A percentile compares a stretch with the other conserved stretches of the same genome.
phyloP scores from a whole-genome alignment of 2,888 invertebrate genomes.

The Eilema griseolum region DNA sequence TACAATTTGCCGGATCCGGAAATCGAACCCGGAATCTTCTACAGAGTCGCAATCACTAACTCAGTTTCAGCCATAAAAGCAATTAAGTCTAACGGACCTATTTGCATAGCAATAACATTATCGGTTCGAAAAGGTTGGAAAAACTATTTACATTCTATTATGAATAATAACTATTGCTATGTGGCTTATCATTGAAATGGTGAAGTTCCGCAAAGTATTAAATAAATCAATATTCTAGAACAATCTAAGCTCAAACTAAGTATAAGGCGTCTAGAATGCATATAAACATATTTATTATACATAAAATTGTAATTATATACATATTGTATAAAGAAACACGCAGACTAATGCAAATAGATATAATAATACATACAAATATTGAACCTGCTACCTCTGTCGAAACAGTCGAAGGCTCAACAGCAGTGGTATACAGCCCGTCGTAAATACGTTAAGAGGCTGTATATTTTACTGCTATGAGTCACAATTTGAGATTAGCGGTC shows the following conservation, averaged over 20 bases:
- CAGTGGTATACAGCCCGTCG: background rate
- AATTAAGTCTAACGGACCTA: background rate
- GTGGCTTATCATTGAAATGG: background rate
- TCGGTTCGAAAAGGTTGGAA: background rate
- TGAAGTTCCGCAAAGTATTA: background rate
- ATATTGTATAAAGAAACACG: background rate
- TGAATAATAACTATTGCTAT: background rate
- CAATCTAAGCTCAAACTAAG: background rate
- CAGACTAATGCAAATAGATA: background rate
- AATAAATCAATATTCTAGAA: background rate
- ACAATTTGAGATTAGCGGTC: conserved; percentile 23
- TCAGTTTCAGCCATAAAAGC: background rate
- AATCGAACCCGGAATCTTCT: background rate
- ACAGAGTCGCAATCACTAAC: background rate
- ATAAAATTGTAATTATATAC: background rate
- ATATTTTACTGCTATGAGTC: conserved; percentile 27
- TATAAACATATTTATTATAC: background rate
- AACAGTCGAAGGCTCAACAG: background rate
- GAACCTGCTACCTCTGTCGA: background rate
- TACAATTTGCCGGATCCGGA: background rate
- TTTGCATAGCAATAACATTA: conserved; percentile 1
- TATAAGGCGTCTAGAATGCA: background rate
- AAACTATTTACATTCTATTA: background rate
- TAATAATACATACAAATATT: background rate
- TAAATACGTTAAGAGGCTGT: conserved; percentile 15